Percentiles rank a stretch among this genome's conserved stretches.
Conservation (phyloP, 2,113 vertebrate genomes). For the Dunckerocampus dactyliophorus region DNA sequence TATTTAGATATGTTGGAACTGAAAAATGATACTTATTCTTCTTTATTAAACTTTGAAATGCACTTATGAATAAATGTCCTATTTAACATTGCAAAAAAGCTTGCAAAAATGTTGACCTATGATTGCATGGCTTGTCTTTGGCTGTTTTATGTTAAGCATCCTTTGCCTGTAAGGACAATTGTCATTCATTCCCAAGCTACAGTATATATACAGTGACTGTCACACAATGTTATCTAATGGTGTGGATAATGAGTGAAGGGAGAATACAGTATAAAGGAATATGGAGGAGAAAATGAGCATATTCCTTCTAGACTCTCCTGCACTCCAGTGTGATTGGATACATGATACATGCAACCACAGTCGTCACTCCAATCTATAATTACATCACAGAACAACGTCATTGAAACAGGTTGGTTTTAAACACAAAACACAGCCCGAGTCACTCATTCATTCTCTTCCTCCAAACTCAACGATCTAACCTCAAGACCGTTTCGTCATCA, state of each 20-base stretch:
- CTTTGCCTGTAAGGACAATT: conserved; percentile 2
- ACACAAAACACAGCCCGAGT: not conserved
- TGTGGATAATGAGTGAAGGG: conserved; percentile 4
- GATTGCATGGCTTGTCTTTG: not conserved
- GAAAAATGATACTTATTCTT: too few species aligned
- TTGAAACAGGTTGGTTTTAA: conserved; percentile 19
- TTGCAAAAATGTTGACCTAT: not conserved
- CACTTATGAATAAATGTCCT: not conserved
- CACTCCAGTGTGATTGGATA: conserved; percentile 41
- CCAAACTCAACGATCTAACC: too few species aligned
- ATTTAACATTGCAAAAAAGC: too few species aligned
- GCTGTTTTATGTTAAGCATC: not conserved
- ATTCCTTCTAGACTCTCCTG: too few species aligned
- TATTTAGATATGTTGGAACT: too few species aligned
- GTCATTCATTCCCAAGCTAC: not conserved
- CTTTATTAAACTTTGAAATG: too few species aligned
- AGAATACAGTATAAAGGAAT: not conserved
- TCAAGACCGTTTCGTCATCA: too few species aligned
- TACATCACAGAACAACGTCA: conserved; percentile 22
- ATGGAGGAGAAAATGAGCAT: conserved; percentile 24
- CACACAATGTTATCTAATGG: not conserved
- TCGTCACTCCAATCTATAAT: conserved; percentile 26
- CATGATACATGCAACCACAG: conserved; percentile 11
- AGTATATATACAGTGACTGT: not conserved
- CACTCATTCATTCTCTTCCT: not conserved